Conservation (phyloP, 2,888 invertebrate genomes). For the Drosophila imparisetae region DNA sequence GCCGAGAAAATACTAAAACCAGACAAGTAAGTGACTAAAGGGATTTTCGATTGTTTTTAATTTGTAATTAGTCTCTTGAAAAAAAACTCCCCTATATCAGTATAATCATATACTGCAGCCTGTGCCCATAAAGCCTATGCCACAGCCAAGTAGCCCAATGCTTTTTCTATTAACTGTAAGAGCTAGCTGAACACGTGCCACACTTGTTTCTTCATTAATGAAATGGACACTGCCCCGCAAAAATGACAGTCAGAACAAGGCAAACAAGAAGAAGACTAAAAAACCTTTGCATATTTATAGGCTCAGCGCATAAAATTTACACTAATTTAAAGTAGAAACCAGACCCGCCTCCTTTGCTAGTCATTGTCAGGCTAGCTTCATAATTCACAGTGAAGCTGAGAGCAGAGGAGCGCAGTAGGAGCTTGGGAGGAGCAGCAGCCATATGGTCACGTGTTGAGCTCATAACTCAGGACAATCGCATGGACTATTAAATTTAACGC, state of each 20-base stretch:
- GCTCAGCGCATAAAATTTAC: slow-evolving; percentile 54
- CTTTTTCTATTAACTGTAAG: background rate
- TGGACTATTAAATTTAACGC: slow-evolving; percentile 64
- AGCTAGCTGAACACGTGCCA: slow-evolving; percentile 17
- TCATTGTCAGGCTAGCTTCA: slow-evolving; percentile 49
- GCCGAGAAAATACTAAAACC: background rate
- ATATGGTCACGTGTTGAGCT: slow-evolving; percentile 76
- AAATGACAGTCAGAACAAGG: background rate
- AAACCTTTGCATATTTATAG: slow-evolving; percentile 71
- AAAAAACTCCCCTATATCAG: background rate
- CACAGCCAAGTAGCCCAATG: slow-evolving; percentile 1
- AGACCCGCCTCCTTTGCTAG: slow-evolving; percentile 22
- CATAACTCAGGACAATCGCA: slow-evolving; percentile 68
- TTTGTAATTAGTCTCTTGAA: background rate
- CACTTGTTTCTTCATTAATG: slow-evolving; percentile 61
- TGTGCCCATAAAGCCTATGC: background rate
- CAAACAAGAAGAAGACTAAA: background rate
- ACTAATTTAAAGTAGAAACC: slow-evolving; percentile 63
- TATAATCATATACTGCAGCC: too few species aligned
- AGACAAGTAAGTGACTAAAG: background rate
- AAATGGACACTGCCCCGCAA: slow-evolving; percentile 44
- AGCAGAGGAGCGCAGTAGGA: background rate
- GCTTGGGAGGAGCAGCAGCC: slow-evolving; percentile 30
- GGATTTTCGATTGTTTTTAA: background rate
- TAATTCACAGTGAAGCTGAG: slow-evolving; percentile 30